Evolutionary conservation across 2,888 invertebrate genomes (phyloP), one percentile per base, ranked within the genome.

Genomic region (Cremastinae sp.): DNA sequence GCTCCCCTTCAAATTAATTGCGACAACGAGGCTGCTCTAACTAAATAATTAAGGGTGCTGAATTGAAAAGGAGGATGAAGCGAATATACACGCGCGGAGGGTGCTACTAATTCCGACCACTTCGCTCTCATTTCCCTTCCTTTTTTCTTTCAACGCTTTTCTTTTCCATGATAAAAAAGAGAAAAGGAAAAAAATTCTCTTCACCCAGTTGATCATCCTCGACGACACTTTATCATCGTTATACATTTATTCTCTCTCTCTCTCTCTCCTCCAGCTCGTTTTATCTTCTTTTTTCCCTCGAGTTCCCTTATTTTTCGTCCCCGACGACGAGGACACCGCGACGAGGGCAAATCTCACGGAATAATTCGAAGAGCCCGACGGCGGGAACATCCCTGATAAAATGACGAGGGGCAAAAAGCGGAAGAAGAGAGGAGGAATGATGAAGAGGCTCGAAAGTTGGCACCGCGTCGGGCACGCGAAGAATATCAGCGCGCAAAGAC

Each of bases 381-480:
- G 34, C 18, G 43, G 64, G 45, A 51, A 53, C 53, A 54, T 61
- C 66, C 54, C 61, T 71, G 66, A 74, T 71, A 59, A 78, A 74
- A 69, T 43, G 66, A 41, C 16, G 41, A 28, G n/a, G 28, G 14
- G 5, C 36, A 41, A 45, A 58, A 51, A 45, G 38, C 16, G 22
- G 59, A 62, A 41, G 14, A 20, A 7, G 12, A 45, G 34, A 54
- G 36, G 45, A 43, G 28, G 12, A 38, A 62, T 64, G 14, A 59
- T 36, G 70, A 69, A 73, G 65, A 71, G 53, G 68, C 22, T 69
- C 70, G 75, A 69, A 41, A 12, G 41, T 18, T 12, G 69, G 70
- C 71, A 59, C 73, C 71, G 59, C 51, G 54, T 38, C 51, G 75
- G 74, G 73, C 75, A 78, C 69, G 70, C 59, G 65, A 20, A 12